These are phyloP conservation scores for Scolopax rusticola DNA, from an alignment of 2,797 vertebrate genomes.

Conservation along the genomic window DNA sequence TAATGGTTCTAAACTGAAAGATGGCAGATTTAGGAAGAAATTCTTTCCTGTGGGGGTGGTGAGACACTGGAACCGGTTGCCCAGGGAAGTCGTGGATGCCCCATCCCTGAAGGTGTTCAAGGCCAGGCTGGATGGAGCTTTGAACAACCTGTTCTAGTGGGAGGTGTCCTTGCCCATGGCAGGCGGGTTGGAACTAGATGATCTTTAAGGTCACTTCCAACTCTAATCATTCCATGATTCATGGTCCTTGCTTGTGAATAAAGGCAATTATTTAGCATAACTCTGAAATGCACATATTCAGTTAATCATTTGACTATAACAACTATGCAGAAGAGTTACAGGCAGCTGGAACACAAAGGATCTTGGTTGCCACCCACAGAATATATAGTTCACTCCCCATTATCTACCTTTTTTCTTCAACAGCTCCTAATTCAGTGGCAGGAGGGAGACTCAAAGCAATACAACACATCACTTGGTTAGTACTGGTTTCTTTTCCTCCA, in stretches of 20 bases:
- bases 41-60: no score
- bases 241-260: fast-evolving
- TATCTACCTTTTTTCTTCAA: background rate
- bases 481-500: background rate
- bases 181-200: no score
- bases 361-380: background rate
- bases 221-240: no score
- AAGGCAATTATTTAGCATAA: background rate
- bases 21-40: no score
- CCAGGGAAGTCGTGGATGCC: no score
- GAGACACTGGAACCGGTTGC: no score
- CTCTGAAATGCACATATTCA: background rate
- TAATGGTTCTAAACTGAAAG: no score
- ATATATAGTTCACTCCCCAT: background rate
- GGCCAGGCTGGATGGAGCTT: no score
- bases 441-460: background rate
- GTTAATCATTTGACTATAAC: background rate
- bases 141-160: no score
- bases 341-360: background rate
- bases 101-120: no score
- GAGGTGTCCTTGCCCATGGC: no score
- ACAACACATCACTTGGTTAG: background rate
- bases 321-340: background rate
- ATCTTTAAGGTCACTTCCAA: no score
- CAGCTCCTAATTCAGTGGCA: background rate